These are phyloP conservation scores for Alauda arvensis DNA, from an alignment of 2,797 vertebrate species.

Conservation along the genomic window DNA sequence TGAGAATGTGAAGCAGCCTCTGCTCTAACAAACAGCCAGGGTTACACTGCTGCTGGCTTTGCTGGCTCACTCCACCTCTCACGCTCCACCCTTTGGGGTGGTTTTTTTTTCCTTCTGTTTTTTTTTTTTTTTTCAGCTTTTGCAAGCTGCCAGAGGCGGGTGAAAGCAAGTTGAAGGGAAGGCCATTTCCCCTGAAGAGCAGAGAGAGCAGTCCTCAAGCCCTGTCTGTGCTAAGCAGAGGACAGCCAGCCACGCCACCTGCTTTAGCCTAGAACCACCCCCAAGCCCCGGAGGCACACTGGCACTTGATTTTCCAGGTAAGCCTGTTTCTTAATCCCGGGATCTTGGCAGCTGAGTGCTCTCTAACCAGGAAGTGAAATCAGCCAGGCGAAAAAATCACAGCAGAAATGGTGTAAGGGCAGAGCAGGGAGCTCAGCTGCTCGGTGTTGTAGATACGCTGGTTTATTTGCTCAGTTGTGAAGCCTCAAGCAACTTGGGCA, in stretches of 20 bases:
- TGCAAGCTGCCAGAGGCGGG: neutral
- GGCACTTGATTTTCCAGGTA: slow-evolving; percentile 21
- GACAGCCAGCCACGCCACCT: neutral
- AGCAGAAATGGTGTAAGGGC: neutral
- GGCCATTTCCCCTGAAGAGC: neutral
- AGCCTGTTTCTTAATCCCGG: neutral
- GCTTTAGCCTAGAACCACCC: neutral
- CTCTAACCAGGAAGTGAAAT: slow-evolving; percentile 11
- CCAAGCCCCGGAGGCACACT: rapidly evolving
- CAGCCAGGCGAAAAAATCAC: neutral
- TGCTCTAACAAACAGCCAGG: neutral
- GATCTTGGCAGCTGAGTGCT: neutral
- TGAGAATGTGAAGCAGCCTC: neutral
- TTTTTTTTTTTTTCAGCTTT: neutral
- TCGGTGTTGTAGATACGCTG: rapidly evolving
- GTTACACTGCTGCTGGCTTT: neutral
- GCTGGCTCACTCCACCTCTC: neutral
- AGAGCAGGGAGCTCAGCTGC: neutral
- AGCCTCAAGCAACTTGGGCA: neutral
- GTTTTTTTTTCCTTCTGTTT: too few species aligned
- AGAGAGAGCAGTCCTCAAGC: neutral
- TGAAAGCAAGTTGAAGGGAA: neutral
- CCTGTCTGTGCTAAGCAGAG: neutral
- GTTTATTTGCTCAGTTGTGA: neutral
- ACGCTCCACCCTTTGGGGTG: slow-evolving; percentile 5